These are phyloP conservation scores for Lindbergichthys nudifrons DNA, from an alignment of 2,797 vertebrate species.

Conservation along the genomic window DNA sequence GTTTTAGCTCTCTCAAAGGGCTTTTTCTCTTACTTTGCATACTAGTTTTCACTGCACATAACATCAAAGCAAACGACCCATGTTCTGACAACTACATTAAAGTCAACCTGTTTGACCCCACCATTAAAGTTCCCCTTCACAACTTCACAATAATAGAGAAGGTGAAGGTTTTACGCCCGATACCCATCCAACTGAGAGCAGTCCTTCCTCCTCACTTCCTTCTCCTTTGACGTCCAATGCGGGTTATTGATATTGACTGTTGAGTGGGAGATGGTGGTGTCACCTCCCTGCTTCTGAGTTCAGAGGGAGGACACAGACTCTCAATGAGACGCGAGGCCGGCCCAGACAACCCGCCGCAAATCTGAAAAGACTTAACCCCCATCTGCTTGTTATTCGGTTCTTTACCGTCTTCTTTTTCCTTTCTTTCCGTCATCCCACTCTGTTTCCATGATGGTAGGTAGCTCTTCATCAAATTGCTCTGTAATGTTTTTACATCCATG, in stretches of 20 bases:
- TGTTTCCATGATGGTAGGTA: neutral
- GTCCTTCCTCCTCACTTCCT: conserved; percentile 22
- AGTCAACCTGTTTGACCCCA: conserved; percentile 18
- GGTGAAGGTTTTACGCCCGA: conserved; percentile 29
- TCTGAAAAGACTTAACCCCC: conserved; percentile 14
- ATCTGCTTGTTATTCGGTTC: neutral
- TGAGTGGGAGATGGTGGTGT: conserved; percentile 48
- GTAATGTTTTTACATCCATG: neutral
- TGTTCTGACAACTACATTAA: conserved; percentile 3
- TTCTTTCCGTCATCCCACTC: conserved; percentile 17
- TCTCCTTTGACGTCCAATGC: conserved; percentile 39
- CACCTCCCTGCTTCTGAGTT: conserved; percentile 65
- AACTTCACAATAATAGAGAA: conserved; percentile 11
- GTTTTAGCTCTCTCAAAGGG: conserved; percentile 16
- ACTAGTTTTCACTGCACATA: neutral
- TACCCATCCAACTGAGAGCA: conserved; percentile 23
- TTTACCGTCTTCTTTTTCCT: conserved; percentile 20
- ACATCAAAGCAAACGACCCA: conserved; percentile 4
- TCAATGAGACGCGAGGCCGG: conserved; percentile 17
- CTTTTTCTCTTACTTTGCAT: neutral
- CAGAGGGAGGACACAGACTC: conserved; percentile 72
- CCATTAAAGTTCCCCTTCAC: conserved; percentile 19
- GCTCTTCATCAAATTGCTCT: conserved; percentile 15
- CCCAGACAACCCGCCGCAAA: conserved; percentile 25
- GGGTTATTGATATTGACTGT: conserved; percentile 62